Conservation (phyloP, 2,888 invertebrate genomes). For the Stenodera caucasica region DNA sequence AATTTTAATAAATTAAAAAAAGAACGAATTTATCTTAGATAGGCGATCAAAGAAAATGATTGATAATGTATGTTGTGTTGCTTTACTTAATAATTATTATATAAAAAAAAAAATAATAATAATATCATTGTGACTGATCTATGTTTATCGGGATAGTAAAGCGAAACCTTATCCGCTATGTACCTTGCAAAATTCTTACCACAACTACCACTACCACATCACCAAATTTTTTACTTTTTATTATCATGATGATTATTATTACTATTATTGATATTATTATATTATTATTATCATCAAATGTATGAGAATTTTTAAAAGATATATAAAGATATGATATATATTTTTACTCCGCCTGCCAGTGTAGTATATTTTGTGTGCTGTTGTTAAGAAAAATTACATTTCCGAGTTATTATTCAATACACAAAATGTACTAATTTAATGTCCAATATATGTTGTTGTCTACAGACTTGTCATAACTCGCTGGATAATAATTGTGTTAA, state of each 20-base stretch:
- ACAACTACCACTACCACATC: constrained; percentile 22
- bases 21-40: constrained; percentile 59
- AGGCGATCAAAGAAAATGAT: constrained; percentile 49
- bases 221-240: constrained; percentile 35
- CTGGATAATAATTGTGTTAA: constrained; percentile 50
- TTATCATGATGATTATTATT: constrained; percentile 24
- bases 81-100: constrained; percentile 48
- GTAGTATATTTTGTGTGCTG: constrained; percentile 50
- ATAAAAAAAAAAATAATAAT: constrained; percentile 25
- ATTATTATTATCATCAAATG: constrained; percentile 6
- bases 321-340: constrained; percentile 30
- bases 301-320: constrained; percentile 22
- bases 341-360: constrained; percentile 49
- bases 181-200: constrained; percentile 52
- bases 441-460: constrained; percentile 50
- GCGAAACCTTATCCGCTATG: constrained; percentile 52
- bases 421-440: constrained; percentile 52
- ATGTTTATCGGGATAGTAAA: constrained; percentile 47
- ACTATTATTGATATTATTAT: background rate
- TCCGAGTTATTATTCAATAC: constrained; percentile 42
- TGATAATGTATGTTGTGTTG: constrained; percentile 56
- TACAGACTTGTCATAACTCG: constrained; percentile 45
- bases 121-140: constrained; percentile 55
- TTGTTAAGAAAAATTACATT: constrained; percentile 39
- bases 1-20: constrained; percentile 53